Base-by-base conservation (phyloP, 1,140 invertebrate species). In the Euglossa dilemma region DNA sequence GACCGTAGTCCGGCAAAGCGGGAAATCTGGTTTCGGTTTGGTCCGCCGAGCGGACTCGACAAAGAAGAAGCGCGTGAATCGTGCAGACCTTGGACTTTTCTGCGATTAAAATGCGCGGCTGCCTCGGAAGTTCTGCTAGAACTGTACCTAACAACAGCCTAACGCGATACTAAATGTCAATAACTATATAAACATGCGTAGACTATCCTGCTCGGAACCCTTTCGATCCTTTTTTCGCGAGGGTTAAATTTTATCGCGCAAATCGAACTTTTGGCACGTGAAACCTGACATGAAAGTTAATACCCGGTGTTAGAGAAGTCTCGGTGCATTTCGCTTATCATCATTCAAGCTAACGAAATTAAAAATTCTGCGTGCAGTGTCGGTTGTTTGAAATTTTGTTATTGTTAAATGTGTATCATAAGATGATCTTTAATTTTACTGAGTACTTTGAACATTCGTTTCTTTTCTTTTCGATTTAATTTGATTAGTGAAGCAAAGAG, bases 1-100 rank as follows among this genome's bases (percentile, higher is more conserved):
- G 85, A 91, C 90, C 84, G 66, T 77, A 56, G 28, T 20, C 69
- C 64, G 18, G 28, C 74, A 84, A 85, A 89, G 83, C 85, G 86
- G 85, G 84, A 86, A 87, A 90, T 90, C 84, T 88, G 80, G 64
- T 88, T 88, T 88, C 45, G 56, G 72, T 80, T 81, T 73, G 56
- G 59, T 66, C 79, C 9, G 63, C 43, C 45, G 76, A 86, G 23
- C 57, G 69, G 61, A 67, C 43, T 59, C 36, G 23, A 18, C 59
- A 50, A 28, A 64, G 54, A 81, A 67, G 43, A 71, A 67, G 69
- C 28, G 50, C 69, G 61, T 18, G 47, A 36, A 78, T 72, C 25
- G 56, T 25, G 56, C 63, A 70, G 74, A 76, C 69, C 71, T 75
- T 75, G 71, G 71, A 73, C 50, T 77, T 69, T 43, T 45, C 3